A percentile compares a stretch with the other conserved stretches of the same genome.
These are phyloP conservation scores for Operophtera brumata DNA, from an alignment of 2,888 invertebrate genomes.

Conservation along the genomic window DNA sequence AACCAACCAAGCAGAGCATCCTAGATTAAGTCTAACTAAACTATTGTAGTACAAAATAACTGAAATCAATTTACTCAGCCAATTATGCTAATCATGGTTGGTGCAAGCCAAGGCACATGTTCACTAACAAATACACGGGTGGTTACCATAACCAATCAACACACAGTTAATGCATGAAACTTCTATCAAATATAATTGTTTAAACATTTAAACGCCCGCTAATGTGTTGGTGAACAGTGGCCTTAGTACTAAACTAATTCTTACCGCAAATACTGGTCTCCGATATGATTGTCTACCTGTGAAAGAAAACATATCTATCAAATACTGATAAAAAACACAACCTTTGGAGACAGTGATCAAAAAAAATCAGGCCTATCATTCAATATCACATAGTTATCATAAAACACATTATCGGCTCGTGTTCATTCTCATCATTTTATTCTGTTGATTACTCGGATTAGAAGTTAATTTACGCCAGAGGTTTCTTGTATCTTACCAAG, in stretches of 20 bases:
- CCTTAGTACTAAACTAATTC: not conserved
- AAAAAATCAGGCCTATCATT: slow-evolving; percentile 70
- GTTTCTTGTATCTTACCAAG: not conserved
- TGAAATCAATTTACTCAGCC: no score
- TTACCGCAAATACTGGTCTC: not conserved
- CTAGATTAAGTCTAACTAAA: no score
- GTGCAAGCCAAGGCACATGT: no score
- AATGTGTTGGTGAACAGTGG: no score
- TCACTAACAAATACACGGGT: no score
- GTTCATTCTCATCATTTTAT: slow-evolving; percentile 60
- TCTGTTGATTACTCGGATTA: not conserved
- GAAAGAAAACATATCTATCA: not conserved
- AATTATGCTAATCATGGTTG: no score
- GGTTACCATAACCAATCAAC: no score
- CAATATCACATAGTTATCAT: slow-evolving; percentile 67
- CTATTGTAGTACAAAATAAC: no score
- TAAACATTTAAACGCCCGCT: no score
- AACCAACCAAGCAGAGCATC: no score
- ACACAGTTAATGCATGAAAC: no score
- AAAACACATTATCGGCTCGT: slow-evolving; percentile 69
- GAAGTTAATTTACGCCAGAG: not conserved
- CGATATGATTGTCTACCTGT: not conserved
- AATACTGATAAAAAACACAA: not conserved
- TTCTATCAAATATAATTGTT: no score
- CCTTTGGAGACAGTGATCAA: not conserved